These are phyloP conservation scores for Cossypha dichroa DNA, from an alignment of 2,797 vertebrate species.

Conservation along the genomic window DNA sequence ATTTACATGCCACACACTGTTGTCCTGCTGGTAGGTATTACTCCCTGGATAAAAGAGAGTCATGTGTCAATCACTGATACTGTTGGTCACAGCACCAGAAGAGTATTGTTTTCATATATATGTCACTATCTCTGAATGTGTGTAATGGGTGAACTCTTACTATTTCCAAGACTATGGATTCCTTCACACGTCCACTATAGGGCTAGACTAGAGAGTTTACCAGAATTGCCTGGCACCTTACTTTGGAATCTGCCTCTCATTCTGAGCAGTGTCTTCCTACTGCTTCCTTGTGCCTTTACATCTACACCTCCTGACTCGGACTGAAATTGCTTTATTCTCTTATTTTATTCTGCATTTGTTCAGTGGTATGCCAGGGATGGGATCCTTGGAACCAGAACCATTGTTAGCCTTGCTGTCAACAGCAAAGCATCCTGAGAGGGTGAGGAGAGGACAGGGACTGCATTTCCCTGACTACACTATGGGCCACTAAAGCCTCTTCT, in stretches of 20 bases:
- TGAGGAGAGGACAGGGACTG: background rate
- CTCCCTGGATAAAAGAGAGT: background rate
- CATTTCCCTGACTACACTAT: background rate
- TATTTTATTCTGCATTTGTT: background rate
- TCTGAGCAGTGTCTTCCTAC: background rate
- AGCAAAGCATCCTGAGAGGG: background rate
- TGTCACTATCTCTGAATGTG: background rate
- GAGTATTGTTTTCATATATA: background rate
- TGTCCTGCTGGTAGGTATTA: background rate
- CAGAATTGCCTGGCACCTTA: background rate
- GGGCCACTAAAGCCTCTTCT: background rate
- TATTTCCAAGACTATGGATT: background rate
- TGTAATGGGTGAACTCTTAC: background rate
- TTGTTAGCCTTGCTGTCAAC: background rate
- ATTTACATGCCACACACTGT: background rate
- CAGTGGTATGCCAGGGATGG: background rate
- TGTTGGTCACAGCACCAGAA: background rate
- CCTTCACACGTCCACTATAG: background rate
- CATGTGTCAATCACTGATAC: background rate
- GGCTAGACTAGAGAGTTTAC: background rate
- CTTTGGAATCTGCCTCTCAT: background rate
- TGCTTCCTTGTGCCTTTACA: background rate
- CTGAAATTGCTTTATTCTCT: background rate
- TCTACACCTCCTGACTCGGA: background rate
- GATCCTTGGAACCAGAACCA: background rate